Conservation (phyloP, 2,888 invertebrate species). For the Epinotia bilunana region DNA sequence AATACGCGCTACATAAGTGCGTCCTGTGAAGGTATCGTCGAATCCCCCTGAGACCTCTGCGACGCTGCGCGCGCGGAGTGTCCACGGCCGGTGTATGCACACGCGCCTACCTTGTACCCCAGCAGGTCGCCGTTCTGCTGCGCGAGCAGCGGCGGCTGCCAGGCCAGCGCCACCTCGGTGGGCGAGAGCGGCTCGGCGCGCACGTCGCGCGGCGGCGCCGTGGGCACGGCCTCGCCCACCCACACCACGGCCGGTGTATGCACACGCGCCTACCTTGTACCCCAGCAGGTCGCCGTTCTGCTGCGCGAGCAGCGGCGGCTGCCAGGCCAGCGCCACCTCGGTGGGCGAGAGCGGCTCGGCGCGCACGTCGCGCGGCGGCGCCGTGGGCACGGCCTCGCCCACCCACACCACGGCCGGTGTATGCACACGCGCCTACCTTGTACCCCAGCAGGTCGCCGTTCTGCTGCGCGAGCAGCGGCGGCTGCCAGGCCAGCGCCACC, state of each 20-base stretch:
- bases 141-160: conserved; percentile 95
- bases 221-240: conserved; percentile 98
- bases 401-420: conserved; percentile 97
- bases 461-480: conserved; percentile 95
- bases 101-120: conserved; percentile 94
- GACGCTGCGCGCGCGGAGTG: too few species aligned
- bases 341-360: conserved; percentile 93
- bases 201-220: conserved; percentile 93
- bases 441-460: conserved; percentile 98
- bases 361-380: conserved; percentile 91
- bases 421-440: too few species aligned
- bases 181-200: conserved; percentile 91
- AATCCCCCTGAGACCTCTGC: too few species aligned
- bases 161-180: conserved; percentile 94
- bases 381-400: conserved; percentile 97
- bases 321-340: conserved; percentile 95
- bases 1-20: too few species aligned
- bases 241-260: conserved; percentile 97
- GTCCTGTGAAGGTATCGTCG: too few species aligned
- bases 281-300: conserved; percentile 98
- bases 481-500: conserved; percentile 94
- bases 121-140: conserved; percentile 97
- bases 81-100: too few species aligned
- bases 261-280: conserved; percentile 93
- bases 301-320: conserved; percentile 93